Evolutionary conservation across 53 echinoderm and acorn worm genomes (phyloP).

Genomic region (Hippasteria phrygiana): DNA sequence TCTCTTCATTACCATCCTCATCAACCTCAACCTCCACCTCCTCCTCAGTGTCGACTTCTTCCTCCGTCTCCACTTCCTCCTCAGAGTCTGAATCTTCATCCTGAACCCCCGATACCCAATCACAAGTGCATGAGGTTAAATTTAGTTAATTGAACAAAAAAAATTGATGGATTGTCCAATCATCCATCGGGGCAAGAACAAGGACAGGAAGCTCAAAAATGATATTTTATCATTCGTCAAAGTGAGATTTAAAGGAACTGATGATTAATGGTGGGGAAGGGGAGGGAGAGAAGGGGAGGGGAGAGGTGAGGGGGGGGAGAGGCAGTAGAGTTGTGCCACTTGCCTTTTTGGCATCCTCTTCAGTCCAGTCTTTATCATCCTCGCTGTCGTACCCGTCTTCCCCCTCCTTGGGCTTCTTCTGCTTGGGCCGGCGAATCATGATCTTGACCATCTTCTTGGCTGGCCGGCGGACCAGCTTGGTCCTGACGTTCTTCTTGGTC

Average conservation of each 20-base stretch:
- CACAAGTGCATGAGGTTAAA: too few relatives aligned
- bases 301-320: too few relatives aligned
- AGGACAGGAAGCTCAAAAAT: too few relatives aligned
- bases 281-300: too few relatives aligned
- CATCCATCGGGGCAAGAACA: too few relatives aligned
- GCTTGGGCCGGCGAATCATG: conserved; percentile 60
- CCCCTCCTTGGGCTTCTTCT: conserved; percentile 52
- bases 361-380: conserved; percentile 59
- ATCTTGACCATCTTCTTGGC: conserved; percentile 71
- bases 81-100: conserved; percentile 77
- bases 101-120: too few relatives aligned
- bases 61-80: conserved; percentile 67
- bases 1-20: conserved; percentile 81
- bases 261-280: too few relatives aligned
- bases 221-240: too few relatives aligned
- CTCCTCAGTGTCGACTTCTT: conserved; percentile 67
- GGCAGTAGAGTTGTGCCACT: too few relatives aligned
- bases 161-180: too few relatives aligned
- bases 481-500: conserved; percentile 72
- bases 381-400: conserved; percentile 56
- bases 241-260: too few relatives aligned
- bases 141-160: too few relatives aligned
- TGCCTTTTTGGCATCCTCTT: conserved; percentile 61
- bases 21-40: conserved; percentile 79
- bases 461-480: conserved; percentile 57